Conservation (phyloP, 2,797 vertebrate species). For the Pempheris klunzingeri region DNA sequence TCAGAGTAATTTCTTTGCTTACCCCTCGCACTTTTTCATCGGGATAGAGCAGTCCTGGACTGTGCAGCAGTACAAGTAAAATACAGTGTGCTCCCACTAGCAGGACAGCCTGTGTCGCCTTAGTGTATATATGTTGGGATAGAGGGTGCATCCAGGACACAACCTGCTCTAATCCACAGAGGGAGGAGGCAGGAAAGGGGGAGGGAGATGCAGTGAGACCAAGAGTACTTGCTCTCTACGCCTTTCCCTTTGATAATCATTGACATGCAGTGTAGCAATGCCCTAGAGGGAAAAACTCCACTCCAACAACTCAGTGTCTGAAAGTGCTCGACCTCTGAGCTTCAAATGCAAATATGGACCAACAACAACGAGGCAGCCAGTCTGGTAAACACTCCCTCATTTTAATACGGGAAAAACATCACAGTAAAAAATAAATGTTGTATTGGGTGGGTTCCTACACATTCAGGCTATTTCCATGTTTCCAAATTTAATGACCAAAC, state of each 20-base stretch:
- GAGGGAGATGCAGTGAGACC: constrained; percentile 1
- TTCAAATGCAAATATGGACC: neutral
- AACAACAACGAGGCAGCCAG: constrained; percentile 1
- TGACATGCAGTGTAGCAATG: constrained; percentile 34
- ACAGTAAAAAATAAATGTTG: too few relatives aligned
- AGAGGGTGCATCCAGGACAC: constrained; percentile 9
- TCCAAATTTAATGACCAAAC: too few relatives aligned
- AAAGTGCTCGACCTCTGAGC: constrained; percentile 1
- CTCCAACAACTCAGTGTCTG: neutral
- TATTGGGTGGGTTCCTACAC: too few relatives aligned
- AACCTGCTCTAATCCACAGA: constrained; percentile 30
- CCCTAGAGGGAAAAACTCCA: neutral
- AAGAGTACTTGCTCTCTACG: constrained; percentile 9
- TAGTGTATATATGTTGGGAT: constrained; percentile 14
- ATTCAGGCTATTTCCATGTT: too few relatives aligned
- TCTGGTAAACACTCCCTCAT: neutral
- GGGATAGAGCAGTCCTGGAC: neutral
- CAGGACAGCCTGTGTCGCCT: constrained; percentile 4
- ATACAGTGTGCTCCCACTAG: neutral
- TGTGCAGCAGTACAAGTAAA: constrained; percentile 8
- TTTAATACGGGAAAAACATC: neutral
- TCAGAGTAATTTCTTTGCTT: constrained; percentile 23
- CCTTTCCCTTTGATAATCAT: constrained; percentile 45
- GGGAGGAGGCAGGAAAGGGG: constrained; percentile 38
- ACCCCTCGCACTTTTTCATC: constrained; percentile 57